A percentile compares a stretch with the other conserved stretches of the same genome.
Evolutionary conservation across 2,888 invertebrate species (phyloP).

Genomic region (Tupiocoris notatus): DNA sequence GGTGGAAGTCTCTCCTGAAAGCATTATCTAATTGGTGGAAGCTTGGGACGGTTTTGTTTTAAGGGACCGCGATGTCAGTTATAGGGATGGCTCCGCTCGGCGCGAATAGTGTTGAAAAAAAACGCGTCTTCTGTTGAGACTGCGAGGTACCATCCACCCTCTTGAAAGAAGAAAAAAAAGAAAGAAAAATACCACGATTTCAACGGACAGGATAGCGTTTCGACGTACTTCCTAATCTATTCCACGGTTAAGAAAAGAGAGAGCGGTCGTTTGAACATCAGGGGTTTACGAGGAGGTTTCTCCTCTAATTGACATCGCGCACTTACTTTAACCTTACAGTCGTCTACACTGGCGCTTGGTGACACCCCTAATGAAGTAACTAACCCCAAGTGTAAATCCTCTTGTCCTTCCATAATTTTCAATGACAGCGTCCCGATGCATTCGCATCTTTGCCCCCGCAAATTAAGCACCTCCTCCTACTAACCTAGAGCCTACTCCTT

Average conservation of each 20-base stretch:
- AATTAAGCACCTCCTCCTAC: slow-evolving; percentile 34
- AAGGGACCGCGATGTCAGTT: neutral
- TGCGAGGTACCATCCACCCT: neutral
- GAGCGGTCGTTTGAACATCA: slow-evolving; percentile 16
- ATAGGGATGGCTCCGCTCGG: neutral
- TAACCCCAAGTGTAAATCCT: slow-evolving; percentile 42
- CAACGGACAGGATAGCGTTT: neutral
- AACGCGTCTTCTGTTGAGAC: neutral
- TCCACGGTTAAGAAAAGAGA: neutral
- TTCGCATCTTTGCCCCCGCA: slow-evolving; percentile 38
- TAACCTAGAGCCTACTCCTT: neutral
- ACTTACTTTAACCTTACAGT: slow-evolving; percentile 17
- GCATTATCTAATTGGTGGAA: slow-evolving; percentile 35
- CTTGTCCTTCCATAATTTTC: slow-evolving; percentile 38
- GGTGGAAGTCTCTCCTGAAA: slow-evolving; percentile 9
- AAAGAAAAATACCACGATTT: neutral
- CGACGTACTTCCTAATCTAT: neutral
- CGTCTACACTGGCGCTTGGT: neutral
- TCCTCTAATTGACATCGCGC: slow-evolving; percentile 31
- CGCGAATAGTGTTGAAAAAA: neutral
- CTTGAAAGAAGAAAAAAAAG: neutral
- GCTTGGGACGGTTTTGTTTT: slow-evolving; percentile 1
- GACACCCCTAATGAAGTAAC: slow-evolving; percentile 42
- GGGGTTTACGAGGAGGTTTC: neutral
- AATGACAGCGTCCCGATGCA: slow-evolving; percentile 33